phyloP scores from a whole-genome alignment of 2,797 vertebrate species.

The Myotis pilosus region DNA sequence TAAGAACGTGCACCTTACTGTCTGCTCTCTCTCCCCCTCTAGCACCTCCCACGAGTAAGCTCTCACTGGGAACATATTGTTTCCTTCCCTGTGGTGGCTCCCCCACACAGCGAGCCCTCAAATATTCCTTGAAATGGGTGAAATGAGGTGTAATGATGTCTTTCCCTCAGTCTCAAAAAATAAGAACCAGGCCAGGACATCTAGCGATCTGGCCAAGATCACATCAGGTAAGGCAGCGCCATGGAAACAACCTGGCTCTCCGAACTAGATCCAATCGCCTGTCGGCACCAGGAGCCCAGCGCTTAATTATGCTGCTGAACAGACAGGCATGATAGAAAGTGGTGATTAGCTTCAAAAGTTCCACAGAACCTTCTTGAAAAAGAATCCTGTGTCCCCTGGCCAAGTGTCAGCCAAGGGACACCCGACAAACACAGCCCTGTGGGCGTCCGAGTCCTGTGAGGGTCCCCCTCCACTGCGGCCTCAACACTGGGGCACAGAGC shows the following conservation, averaged over 20 bases:
- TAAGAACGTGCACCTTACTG: not conserved
- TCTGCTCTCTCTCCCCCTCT: not conserved
- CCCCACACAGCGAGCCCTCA: not conserved
- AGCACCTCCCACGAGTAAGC: not conserved
- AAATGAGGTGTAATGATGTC: not conserved
- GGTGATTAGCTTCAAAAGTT: slow-evolving; percentile 2
- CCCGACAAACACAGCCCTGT: not conserved
- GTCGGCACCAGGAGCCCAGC: not conserved
- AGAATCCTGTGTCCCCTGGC: not conserved
- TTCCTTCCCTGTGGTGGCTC: not conserved
- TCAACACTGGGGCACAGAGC: not conserved
- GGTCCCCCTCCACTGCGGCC: not conserved
- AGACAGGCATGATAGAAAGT: not conserved
- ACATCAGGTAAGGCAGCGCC: not conserved
- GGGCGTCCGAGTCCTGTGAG: not conserved
- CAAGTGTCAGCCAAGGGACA: not conserved
- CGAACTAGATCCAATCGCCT: not conserved
- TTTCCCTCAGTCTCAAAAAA: not conserved
- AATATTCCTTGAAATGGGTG: slow-evolving; percentile 6
- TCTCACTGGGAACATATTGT: not conserved
- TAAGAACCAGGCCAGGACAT: not conserved
- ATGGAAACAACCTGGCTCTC: not conserved
- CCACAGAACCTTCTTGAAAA: not conserved
- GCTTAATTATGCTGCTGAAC: not conserved
- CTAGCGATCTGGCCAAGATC: not conserved